These are phyloP conservation scores for Pangasius krempfi DNA, from an alignment of 2,797 vertebrate genomes.

Conservation along the genomic window DNA sequence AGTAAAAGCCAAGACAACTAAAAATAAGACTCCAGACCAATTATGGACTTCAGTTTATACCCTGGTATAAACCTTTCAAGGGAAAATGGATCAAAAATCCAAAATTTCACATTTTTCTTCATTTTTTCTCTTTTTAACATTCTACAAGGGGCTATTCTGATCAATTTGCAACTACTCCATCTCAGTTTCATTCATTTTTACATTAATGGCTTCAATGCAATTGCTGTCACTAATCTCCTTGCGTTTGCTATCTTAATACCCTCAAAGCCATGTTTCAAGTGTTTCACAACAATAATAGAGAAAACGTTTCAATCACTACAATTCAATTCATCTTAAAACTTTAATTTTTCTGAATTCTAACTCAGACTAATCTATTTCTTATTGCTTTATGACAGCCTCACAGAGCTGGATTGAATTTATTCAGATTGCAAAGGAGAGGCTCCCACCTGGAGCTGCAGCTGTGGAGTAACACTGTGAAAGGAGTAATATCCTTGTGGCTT, in stretches of 20 bases:
- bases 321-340: slow-evolving; percentile 13
- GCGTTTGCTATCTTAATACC: background rate
- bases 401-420: background rate
- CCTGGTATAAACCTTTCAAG: background rate
- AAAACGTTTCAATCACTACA: slow-evolving; percentile 17
- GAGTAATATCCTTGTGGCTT: background rate
- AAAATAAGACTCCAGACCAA: background rate
- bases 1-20: background rate
- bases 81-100: too few species aligned
- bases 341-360: slow-evolving; percentile 25
- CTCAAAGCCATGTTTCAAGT: slow-evolving; percentile 27
- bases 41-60: background rate
- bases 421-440: background rate
- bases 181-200: background rate
- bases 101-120: background rate
- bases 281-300: background rate
- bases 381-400: slow-evolving; percentile 5
- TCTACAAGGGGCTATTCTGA: background rate
- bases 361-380: slow-evolving; percentile 2
- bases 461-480: background rate
- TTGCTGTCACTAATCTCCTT: slow-evolving; percentile 12
- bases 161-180: background rate
- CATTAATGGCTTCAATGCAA: background rate
- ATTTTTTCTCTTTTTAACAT: background rate
- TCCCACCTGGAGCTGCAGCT: background rate